Conservation (phyloP, 64 coral and sea anemone species). For the Montipora efflorescens region DNA sequence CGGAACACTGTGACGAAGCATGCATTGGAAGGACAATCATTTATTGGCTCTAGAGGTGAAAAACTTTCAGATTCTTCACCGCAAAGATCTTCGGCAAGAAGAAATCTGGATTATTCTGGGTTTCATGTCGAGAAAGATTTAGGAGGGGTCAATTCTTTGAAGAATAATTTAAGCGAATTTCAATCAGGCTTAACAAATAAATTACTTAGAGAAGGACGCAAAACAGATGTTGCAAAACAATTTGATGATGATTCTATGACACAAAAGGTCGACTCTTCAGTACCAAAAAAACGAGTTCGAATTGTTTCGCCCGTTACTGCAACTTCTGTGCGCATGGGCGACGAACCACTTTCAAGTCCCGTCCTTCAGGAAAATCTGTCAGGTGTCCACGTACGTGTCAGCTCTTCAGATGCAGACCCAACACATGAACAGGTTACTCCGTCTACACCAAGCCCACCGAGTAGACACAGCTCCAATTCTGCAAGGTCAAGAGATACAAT, state of each 20-base stretch:
- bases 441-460: not conserved
- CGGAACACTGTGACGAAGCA: not conserved
- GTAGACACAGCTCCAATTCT: not conserved
- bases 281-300: conserved; percentile 80
- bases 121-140: not conserved
- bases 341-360: not conserved
- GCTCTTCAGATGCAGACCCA: not conserved
- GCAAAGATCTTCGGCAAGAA: conserved; percentile 22
- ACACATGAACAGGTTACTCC: not conserved
- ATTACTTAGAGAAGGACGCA: not conserved
- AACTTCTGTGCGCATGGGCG: not conserved
- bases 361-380: not conserved
- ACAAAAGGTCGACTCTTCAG: not conserved
- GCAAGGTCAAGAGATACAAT: not conserved
- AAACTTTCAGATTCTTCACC: not conserved
- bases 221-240: not conserved
- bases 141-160: conserved; percentile 18
- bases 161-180: not conserved
- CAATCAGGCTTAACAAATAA: not conserved
- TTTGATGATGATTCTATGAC: conserved; percentile 1
- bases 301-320: conserved; percentile 63
- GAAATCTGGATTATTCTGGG: conserved; percentile 57
- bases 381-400: not conserved
- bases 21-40: conserved; percentile 22
- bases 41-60: conserved; percentile 4